Base-by-base conservation (phyloP, 2,888 invertebrate genomes). In the Oscheius myriophilus region DNA sequence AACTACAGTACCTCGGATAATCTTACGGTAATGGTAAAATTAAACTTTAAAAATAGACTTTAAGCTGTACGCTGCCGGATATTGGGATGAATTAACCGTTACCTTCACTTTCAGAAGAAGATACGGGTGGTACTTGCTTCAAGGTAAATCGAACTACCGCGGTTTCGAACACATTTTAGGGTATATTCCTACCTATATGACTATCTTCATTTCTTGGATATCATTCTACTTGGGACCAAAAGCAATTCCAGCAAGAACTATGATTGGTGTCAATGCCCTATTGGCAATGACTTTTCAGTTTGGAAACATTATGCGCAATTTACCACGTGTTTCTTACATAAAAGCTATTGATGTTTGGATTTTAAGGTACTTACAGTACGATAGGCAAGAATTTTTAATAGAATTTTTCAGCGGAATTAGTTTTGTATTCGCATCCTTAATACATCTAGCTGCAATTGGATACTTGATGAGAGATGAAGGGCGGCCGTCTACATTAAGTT, bases 271-370 rank as follows among this genome's bases (percentile, higher is more conserved):
- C 46, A 86, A 86, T 75, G 82, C 86, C 26, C 72, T 86, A 16
- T 71, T 86, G n/a, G 86, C 86, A 1, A 82, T 87, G 76, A 85
- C 84, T 26, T 85, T 86, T 69, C 86, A 86, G 68, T 86, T 85
- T 63, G 86, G 86, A 58, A 85, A 85, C 61, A 85, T 86, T 67
- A 84, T 84, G 62, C 65, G 79, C 49, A 82, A 82, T 72, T 75
- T 86, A 54, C 86, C 86, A 14, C 61, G 86, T 45, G 85, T 85
- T 41, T 79, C 80, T 59, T 86, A 86, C 71, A 76, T 86, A 43
- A 86, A 86, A 71, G 79, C 82, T 14, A 82, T 81, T 57, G 82
- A 82, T 66, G 78, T 82, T 23, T 83, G 83, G 84, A 81, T 84
- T 78, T 73, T 85, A 52, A 73, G 81, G 71, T 68, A 26, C n/a